Evolutionary conservation across 2,888 invertebrate species (phyloP).

Genomic region (Mythimna vitellina): DNA sequence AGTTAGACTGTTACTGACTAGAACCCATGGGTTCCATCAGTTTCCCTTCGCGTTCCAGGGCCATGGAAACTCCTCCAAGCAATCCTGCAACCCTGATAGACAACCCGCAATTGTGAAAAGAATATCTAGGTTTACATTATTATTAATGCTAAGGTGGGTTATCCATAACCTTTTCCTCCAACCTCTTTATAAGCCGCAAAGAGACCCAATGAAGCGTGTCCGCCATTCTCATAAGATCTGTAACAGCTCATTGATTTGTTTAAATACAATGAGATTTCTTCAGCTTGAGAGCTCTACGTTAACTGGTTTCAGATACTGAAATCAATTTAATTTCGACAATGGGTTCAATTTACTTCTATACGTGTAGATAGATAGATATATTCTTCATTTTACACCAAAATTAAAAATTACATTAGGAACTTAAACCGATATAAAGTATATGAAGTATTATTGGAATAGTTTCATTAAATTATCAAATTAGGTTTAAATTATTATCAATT

Average conservation of each 20-base stretch:
- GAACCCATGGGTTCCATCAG: too few relatives aligned
- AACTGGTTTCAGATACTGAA: conserved; percentile 46
- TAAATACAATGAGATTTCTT: conserved; percentile 53
- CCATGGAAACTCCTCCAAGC: too few relatives aligned
- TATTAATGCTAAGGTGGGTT: not conserved
- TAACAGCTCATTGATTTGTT: conserved; percentile 38
- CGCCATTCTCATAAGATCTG: conserved; percentile 58
- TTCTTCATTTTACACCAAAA: too few relatives aligned
- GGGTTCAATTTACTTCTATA: conserved; percentile 31
- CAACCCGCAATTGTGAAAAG: too few relatives aligned
- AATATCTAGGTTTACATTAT: not conserved
- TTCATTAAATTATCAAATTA: too few relatives aligned
- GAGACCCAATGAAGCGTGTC: conserved; percentile 50
- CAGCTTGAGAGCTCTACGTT: conserved; percentile 38
- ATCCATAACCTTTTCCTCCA: conserved; percentile 9
- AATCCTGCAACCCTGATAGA: too few relatives aligned
- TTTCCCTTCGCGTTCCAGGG: too few relatives aligned
- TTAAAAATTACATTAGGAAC: too few relatives aligned
- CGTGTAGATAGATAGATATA: too few relatives aligned
- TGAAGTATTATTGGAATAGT: conserved; percentile 14
- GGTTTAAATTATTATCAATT: too few relatives aligned
- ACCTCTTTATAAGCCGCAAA: conserved; percentile 40
- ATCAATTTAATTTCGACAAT: conserved; percentile 64
- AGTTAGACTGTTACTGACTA: too few relatives aligned
- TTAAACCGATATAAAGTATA: too few relatives aligned